Conservation (phyloP, 1,140 invertebrate genomes). For the Melitaea cinxia region DNA sequence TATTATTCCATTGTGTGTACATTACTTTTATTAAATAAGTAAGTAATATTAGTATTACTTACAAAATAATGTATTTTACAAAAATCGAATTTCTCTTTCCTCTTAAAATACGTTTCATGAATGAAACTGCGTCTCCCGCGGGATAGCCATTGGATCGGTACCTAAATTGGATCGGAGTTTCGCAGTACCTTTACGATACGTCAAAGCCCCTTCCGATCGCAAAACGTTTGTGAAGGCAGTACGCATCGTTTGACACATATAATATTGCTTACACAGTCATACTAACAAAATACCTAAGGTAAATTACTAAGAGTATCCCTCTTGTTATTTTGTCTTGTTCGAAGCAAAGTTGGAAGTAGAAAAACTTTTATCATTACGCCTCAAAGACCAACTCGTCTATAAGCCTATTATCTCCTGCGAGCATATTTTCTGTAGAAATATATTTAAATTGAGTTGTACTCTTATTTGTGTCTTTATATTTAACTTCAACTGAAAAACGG, state of each 20-base stretch:
- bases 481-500: neutral
- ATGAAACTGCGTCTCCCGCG: slow-evolving; percentile 57
- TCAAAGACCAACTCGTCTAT: slow-evolving; percentile 11
- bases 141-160: slow-evolving; percentile 60
- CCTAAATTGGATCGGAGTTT: slow-evolving; percentile 68
- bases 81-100: slow-evolving; percentile 56
- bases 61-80: slow-evolving; percentile 44
- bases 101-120: slow-evolving; percentile 58
- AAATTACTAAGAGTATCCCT: slow-evolving; percentile 1
- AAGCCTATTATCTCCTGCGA: slow-evolving; percentile 4
- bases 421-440: slow-evolving; percentile 3
- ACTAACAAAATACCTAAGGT: neutral
- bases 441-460: neutral
- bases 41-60: slow-evolving; percentile 19
- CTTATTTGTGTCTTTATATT: neutral
- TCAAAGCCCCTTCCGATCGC: slow-evolving; percentile 9
- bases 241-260: slow-evolving; percentile 9
- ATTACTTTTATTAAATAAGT: neutral
- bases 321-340: slow-evolving; percentile 18
- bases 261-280: slow-evolving; percentile 3
- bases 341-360: slow-evolving; percentile 15
- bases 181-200: slow-evolving; percentile 7
- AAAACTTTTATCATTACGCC: slow-evolving; percentile 21
- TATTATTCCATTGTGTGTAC: neutral
- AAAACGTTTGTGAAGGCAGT: slow-evolving; percentile 7